Base-by-base conservation (phyloP, 2,113 vertebrate species). In the Thinocorus orbignyianus region DNA sequence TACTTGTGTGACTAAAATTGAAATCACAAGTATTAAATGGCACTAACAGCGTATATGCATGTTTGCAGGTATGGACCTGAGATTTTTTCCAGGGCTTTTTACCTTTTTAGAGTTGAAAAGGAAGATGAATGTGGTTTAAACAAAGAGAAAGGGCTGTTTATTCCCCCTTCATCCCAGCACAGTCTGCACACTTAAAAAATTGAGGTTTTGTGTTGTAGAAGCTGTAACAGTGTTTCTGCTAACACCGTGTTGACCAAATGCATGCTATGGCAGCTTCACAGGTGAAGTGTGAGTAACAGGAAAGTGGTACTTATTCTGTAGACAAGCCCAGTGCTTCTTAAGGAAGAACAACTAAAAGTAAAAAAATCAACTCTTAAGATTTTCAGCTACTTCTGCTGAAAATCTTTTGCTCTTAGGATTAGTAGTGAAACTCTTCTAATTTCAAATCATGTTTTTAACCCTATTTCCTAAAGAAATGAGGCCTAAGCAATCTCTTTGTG, bases 271-370 rank as follows among this genome's bases (percentile, higher is more conserved):
- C 80, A 77, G 19, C 22, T 93, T 96, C 92, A 81, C 76, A 51
- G 49, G 37, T 95, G 95, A 94, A 30, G 49, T 62, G 4, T 88
- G 95, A 92, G 91, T 96, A 97, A 93, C 92, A 90, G 55, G 79
- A 86, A 70, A n/a, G 46, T 73, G 66, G 84, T 54, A 24, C 24
- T n/a, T 90, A 2, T 42, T 77, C 46, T 73, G n/a, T 88, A 41
- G 85, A 77, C 19, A 61, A 79, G 8, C 7, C 24, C 4, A 3
- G 54, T 88, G 49, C 62, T 92, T 17, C 44, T 80, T 91, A 57
- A 68, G 16, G 7, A 44, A 70, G 52, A 78, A 74, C 8, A 4
- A 72, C 80, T 88, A 49, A 54, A 64, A 51, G 35, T 42, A 74
- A 61, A 66, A 25, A 80, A 64, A 33, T 19, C 3, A 73, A 6